phyloP scores from a whole-genome alignment of 2,113 vertebrate genomes.

The Rutilus rutilus region DNA sequence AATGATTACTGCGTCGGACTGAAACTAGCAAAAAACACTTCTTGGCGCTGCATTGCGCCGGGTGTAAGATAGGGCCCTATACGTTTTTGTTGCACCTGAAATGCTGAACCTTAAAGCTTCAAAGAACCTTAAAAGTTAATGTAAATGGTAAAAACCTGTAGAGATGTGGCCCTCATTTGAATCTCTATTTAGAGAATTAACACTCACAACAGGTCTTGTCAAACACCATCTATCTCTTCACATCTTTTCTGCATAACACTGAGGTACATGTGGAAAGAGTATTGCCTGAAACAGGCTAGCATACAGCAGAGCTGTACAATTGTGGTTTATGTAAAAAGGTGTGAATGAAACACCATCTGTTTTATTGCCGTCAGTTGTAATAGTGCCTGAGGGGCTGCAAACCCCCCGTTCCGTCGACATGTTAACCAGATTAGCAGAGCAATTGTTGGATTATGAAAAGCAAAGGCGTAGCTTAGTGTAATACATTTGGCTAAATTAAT shows the following conservation, averaged over 20 bases:
- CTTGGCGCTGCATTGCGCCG: no score
- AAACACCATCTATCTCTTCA: not conserved
- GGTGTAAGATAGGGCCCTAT: no score
- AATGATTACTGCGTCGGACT: no score
- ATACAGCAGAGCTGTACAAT: not conserved
- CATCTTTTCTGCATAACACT: conserved; percentile 4
- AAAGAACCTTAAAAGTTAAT: not conserved
- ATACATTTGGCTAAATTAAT: conserved; percentile 12
- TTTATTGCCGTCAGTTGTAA: not conserved
- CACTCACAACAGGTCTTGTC: not conserved
- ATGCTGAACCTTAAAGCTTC: not conserved
- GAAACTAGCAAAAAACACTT: no score
- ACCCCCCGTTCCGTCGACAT: not conserved
- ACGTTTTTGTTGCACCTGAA: not conserved
- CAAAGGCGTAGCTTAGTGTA: not conserved
- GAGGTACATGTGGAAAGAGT: not conserved
- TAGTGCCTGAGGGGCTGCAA: conserved; percentile 19
- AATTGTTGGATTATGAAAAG: conserved; percentile 25
- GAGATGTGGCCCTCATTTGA: not conserved
- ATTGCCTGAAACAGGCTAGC: not conserved
- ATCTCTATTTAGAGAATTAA: conserved; percentile 13
- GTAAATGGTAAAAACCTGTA: not conserved
- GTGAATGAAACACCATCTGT: conserved; percentile 45
- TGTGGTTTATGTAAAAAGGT: conserved; percentile 29
- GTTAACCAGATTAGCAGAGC: conserved; percentile 17